These are phyloP conservation scores for Chamaea fasciata DNA, from an alignment of 2,113 vertebrate genomes.

Conservation along the genomic window DNA sequence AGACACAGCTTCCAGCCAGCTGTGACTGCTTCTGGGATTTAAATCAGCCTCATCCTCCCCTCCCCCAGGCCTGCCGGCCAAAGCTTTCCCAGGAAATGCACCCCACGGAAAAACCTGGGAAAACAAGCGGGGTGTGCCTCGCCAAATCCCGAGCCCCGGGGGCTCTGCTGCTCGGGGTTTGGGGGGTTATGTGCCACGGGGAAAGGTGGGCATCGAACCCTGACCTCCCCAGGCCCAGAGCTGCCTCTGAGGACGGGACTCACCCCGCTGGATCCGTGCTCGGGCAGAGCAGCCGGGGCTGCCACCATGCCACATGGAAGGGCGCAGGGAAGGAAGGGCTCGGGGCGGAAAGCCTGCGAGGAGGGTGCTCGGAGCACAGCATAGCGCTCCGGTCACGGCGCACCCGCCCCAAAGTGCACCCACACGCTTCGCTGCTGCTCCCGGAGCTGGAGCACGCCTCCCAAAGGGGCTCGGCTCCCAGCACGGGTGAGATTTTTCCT, in stretches of 20 bases:
- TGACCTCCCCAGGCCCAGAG: background rate
- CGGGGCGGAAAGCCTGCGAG: background rate
- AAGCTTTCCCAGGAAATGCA: background rate
- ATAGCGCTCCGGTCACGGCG: background rate
- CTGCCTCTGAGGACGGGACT: background rate
- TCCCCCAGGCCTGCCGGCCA: background rate
- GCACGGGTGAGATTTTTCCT: background rate
- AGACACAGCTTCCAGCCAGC: background rate
- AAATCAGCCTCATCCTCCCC: background rate
- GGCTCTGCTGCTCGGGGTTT: background rate
- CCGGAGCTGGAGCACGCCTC: background rate
- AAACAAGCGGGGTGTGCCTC: background rate
- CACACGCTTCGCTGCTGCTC: background rate
- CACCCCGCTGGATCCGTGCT: background rate
- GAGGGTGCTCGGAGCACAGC: background rate
- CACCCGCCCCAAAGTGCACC: background rate
- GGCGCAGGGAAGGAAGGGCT: background rate
- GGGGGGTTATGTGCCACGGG: fast-evolving
- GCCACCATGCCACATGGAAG: fast-evolving
- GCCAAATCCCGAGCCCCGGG: background rate
- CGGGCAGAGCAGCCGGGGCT: background rate
- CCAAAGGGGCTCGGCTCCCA: background rate
- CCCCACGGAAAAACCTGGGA: background rate
- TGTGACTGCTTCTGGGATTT: background rate
- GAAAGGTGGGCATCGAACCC: background rate